Percentiles rank a stretch among this genome's conserved stretches.
These are phyloP conservation scores for Ruditapes philippinarum DNA, from an alignment of 1,140 invertebrate genomes.

Conservation along the genomic window DNA sequence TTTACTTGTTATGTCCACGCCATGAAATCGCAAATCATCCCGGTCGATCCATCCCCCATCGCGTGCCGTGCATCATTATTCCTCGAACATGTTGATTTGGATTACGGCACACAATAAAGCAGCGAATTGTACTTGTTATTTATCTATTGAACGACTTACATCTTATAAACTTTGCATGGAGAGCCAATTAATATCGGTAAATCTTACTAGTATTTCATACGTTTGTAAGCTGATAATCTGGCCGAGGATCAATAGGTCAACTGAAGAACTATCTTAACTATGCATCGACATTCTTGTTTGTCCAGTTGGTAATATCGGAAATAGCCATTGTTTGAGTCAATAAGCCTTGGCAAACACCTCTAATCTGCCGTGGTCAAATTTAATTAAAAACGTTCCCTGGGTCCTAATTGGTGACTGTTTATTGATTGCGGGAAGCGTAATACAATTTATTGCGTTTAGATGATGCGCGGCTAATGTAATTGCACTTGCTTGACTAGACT, in stretches of 20 bases:
- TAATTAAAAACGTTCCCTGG: not conserved
- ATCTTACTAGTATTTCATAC: not conserved
- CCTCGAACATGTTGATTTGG: not conserved
- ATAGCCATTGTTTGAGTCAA: not conserved
- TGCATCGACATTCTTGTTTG: not conserved
- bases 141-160: not conserved
- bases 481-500: not conserved
- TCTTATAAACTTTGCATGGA: not conserved
- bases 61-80: not conserved
- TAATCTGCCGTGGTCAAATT: not conserved
- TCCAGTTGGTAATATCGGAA: not conserved
- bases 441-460: not conserved
- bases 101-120: not conserved
- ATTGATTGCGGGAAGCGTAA: not conserved
- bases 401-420: not conserved
- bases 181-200: not conserved
- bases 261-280: not conserved
- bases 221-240: not conserved
- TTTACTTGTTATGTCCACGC: not conserved
- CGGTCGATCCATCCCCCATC: not conserved
- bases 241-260: not conserved
- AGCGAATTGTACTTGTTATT: not conserved
- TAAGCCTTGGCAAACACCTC: not conserved
- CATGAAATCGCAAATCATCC: not conserved
- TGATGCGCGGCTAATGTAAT: not conserved